Percentiles rank a stretch among this genome's conserved stretches.
Evolutionary conservation across 1,140 invertebrate species (phyloP).

Genomic region (Drosophila serrata): DNA sequence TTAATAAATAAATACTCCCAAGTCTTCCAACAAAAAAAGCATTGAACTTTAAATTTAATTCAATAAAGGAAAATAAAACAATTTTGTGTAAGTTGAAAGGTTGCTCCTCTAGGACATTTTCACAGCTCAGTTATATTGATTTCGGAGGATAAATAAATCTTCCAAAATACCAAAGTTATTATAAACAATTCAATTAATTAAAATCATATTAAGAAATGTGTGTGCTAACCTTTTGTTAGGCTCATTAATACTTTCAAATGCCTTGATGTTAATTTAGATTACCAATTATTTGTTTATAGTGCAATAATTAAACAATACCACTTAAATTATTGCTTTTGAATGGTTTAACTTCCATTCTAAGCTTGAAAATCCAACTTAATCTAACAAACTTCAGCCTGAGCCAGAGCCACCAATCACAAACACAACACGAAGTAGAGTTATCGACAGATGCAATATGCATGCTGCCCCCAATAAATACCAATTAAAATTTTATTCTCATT

Average conservation of each 20-base stretch:
- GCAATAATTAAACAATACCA: neutral
- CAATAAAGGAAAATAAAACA: too few relatives aligned
- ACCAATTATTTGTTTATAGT: neutral
- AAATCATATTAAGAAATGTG: neutral
- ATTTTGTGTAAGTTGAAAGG: too few relatives aligned
- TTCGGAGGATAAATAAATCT: neutral
- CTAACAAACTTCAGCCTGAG: neutral
- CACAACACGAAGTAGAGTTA: neutral
- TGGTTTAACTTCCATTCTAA: neutral
- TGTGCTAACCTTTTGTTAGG: neutral
- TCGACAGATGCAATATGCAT: constrained; percentile 12
- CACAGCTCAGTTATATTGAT: too few relatives aligned
- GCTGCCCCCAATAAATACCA: constrained; percentile 50
- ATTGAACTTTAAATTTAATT: too few relatives aligned
- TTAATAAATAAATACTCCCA: neutral
- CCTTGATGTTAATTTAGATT: neutral
- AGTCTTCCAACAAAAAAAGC: too few relatives aligned
- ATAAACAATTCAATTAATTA: neutral
- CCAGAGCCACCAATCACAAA: neutral
- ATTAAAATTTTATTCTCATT: constrained; percentile 69
- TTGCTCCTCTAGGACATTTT: too few relatives aligned
- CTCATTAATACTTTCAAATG: neutral
- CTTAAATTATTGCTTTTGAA: neutral
- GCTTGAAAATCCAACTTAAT: neutral
- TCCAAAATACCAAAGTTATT: too few relatives aligned